Evolutionary conservation across 2,888 invertebrate species (phyloP), one percentile per base, ranked within the genome.

Genomic region (Callimorpha dominula): DNA sequence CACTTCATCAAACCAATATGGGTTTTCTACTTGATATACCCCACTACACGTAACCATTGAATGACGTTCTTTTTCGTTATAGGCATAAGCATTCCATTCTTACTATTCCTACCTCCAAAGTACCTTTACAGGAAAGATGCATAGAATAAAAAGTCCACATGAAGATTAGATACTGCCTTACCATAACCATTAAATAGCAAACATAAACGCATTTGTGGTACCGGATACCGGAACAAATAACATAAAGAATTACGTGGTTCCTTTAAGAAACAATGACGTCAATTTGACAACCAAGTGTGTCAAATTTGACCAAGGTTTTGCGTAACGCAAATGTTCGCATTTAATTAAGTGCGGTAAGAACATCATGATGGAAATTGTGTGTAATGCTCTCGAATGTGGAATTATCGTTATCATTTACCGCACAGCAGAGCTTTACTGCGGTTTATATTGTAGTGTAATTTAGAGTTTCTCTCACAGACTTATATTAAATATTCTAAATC

Each of bases 331-430:
- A 64, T 52, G n/a, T 67, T 17, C 54, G 11, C 4, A 46, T n/a
- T 70, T 65, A 70, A 65, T 71, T 60, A 20, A 43, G 70, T 31
- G 31, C 52, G 66, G 67, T 71, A 17, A 67, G 52, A 67, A 9
- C 62, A 20, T 63, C 52, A 20, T 63, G 43, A 70, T 57, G 68
- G 49, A 57, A 70, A 43, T 31, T 63, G 63, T 72, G n/a, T 72
- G 67, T 76, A 72, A 78, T 77, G 62, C 68, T 68, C 70, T 75
- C 75, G 76, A 80, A 80, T 74, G 76, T 68, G 63, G 71, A 73
- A 76, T 65, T 40, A 75, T 72, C 73, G 73, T 73, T 76, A 70
- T 66, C 42, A 50, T 75, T 73, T 73, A 78, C 80, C 69, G 67
- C 75, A 76, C 49, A 57, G 15, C 49, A 68, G 52, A 52, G 43